A percentile compares a stretch with the other conserved stretches of the same genome.
Conservation (phyloP, 2,113 vertebrate species). For the Pyrgilauda ruficollis region DNA sequence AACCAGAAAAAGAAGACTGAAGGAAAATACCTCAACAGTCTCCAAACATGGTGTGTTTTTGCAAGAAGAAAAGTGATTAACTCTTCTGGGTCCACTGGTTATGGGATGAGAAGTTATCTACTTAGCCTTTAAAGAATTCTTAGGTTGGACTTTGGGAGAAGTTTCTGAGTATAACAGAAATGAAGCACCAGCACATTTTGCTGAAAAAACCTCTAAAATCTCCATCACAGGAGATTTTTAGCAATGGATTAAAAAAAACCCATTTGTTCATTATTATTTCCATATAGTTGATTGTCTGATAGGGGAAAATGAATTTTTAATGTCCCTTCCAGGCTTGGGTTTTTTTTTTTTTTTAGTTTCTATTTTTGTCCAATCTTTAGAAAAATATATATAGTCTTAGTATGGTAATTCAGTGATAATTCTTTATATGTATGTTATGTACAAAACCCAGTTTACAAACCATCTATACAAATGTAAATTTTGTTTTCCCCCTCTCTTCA, state of each 20-base stretch:
- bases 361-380: neutral
- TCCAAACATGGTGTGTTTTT: neutral
- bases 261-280: neutral
- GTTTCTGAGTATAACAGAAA: neutral
- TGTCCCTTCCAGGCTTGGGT: neutral
- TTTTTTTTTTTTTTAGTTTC: neutral
- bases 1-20: neutral
- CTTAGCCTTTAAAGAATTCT: neutral
- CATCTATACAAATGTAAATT: neutral
- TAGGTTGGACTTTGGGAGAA: neutral
- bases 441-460: neutral
- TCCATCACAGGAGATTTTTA: neutral
- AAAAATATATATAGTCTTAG: neutral
- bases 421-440: neutral
- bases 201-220: neutral
- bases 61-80: neutral
- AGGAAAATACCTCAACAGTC: neutral
- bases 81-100: neutral
- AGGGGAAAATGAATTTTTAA: neutral
- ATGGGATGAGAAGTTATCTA: neutral
- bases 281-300: neutral
- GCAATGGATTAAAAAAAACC: neutral
- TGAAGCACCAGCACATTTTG: accelerated
- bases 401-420: neutral
- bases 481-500: neutral